phyloP scores from a whole-genome alignment of 2,888 invertebrate genomes.

The Neoascia interrupta region DNA sequence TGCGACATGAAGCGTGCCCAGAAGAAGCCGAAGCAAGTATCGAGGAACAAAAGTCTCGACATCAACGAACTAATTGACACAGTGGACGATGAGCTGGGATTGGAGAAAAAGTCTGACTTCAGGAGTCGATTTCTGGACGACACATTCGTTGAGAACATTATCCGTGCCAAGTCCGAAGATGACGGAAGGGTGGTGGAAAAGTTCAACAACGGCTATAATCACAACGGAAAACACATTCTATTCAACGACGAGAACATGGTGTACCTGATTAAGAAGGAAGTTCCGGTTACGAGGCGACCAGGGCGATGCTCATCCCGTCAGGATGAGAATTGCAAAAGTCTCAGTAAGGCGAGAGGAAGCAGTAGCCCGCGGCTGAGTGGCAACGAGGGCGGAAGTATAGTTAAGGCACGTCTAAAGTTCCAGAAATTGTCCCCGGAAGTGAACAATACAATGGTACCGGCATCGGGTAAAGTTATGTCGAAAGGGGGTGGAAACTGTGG shows the following conservation, averaged over 20 bases:
- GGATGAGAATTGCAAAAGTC: slow-evolving; percentile 56
- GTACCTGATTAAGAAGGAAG: slow-evolving; percentile 79
- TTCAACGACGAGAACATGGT: slow-evolving; percentile 79
- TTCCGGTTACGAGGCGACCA: slow-evolving; percentile 74
- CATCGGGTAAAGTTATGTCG: slow-evolving; percentile 16
- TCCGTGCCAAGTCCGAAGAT: slow-evolving; percentile 70
- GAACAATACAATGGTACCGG: slow-evolving; percentile 34
- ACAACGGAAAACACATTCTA: slow-evolving; percentile 75
- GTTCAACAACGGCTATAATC: slow-evolving; percentile 39
- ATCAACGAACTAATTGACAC: slow-evolving; percentile 77
- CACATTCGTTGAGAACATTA: slow-evolving; percentile 72
- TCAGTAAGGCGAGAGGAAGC: slow-evolving; percentile 36
- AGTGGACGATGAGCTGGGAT: slow-evolving; percentile 73
- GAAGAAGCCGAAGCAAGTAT: slow-evolving; percentile 71
- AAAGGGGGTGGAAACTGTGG: background rate
- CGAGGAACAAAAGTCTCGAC: slow-evolving; percentile 78
- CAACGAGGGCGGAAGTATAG: slow-evolving; percentile 63
- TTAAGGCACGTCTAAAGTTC: slow-evolving; percentile 74
- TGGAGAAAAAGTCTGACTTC: slow-evolving; percentile 51
- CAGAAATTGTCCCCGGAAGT: slow-evolving; percentile 71
- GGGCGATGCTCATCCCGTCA: slow-evolving; percentile 43
- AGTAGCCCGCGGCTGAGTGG: slow-evolving; percentile 62
- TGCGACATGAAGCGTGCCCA: slow-evolving; percentile 71
- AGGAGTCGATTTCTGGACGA: slow-evolving; percentile 74
- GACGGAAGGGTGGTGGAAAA: slow-evolving; percentile 54